These are phyloP conservation scores for Caligus rogercresseyi DNA, from an alignment of 1,140 invertebrate species.

Conservation along the genomic window DNA sequence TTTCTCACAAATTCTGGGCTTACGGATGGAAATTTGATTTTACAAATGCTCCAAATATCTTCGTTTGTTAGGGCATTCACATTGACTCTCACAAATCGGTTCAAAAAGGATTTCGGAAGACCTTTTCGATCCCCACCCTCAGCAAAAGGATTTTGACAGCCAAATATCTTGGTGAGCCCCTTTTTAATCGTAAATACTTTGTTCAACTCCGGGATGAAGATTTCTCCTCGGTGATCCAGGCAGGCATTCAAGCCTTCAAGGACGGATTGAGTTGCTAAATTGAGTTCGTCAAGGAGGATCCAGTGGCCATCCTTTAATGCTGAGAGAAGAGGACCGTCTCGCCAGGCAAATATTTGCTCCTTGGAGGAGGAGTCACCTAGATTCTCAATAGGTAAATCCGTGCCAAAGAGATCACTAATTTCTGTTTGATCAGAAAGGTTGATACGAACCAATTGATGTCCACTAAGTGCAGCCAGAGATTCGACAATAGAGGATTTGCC, in stretches of 20 bases:
- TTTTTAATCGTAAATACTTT: constrained; percentile 58
- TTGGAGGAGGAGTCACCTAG: constrained; percentile 43
- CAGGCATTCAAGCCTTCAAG: constrained; percentile 95
- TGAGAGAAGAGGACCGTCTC: constrained; percentile 81
- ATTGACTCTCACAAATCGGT: constrained; percentile 58
- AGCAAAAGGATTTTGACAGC: constrained; percentile 90
- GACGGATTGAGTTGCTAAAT: constrained; percentile 93
- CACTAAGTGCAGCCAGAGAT: constrained; percentile 68
- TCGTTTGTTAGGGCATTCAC: constrained; percentile 34
- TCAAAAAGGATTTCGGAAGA: constrained; percentile 88
- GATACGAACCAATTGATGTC: constrained; percentile 64
- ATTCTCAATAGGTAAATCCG: constrained; percentile 86
- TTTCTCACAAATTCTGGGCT: neutral
- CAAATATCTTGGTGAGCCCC: constrained; percentile 66
- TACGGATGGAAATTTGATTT: neutral
- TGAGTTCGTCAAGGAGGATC: constrained; percentile 96
- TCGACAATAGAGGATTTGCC: constrained; percentile 90
- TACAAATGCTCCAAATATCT: constrained; percentile 10
- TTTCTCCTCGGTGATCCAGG: constrained; percentile 87
- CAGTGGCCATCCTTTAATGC: constrained; percentile 82
- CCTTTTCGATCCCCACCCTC: constrained; percentile 90
- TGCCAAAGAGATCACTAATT: constrained; percentile 90
- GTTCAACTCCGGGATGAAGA: constrained; percentile 86
- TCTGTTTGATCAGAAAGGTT: constrained; percentile 99
- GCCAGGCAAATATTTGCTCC: constrained; percentile 60